A percentile compares a stretch with the other conserved stretches of the same genome.
Conservation (phyloP, 1,140 invertebrate species). For the Drosophila leontia region DNA sequence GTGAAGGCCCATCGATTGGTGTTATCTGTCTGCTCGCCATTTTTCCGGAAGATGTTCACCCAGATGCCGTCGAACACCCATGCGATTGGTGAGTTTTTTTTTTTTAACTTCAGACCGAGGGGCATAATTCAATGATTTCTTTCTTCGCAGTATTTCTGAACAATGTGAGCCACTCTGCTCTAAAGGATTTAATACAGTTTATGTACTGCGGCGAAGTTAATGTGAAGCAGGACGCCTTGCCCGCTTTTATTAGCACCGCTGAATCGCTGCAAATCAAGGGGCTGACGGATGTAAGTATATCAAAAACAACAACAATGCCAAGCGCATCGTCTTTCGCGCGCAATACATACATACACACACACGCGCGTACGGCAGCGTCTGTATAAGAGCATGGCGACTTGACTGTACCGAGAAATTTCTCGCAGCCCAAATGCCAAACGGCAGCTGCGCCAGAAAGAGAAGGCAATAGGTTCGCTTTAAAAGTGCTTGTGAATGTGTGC, state of each 20-base stretch:
- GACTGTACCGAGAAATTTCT: conserved; percentile 78
- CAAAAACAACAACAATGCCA: conserved; percentile 39
- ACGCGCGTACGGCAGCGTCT: conserved; percentile 23
- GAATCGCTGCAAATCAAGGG: conserved; percentile 94
- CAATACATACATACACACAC: conserved; percentile 60
- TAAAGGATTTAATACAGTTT: conserved; percentile 92
- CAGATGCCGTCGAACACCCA: conserved; percentile 88
- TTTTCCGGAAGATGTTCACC: conserved; percentile 93
- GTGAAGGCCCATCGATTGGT: conserved; percentile 93
- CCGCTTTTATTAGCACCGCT: conserved; percentile 93
- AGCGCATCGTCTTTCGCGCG: conserved; percentile 57
- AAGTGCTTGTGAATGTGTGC: conserved; percentile 2
- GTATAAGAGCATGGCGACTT: conserved; percentile 69
- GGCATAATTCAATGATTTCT: conserved; percentile 18
- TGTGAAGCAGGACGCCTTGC: conserved; percentile 92
- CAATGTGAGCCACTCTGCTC: conserved; percentile 91
- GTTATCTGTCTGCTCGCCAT: conserved; percentile 93
- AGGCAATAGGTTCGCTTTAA: neutral
- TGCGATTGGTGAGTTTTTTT: conserved; percentile 86
- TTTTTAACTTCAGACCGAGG: neutral
- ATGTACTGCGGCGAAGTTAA: conserved; percentile 95
- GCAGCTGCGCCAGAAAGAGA: conserved; percentile 25
- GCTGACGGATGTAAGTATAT: conserved; percentile 87
- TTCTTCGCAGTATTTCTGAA: conserved; percentile 91
- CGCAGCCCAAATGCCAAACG: conserved; percentile 53